Percentiles rank a stretch among this genome's conserved stretches.
These are phyloP conservation scores for Cephalophus harveyi DNA, from an alignment of 2,113 vertebrate species.

Conservation along the genomic window DNA sequence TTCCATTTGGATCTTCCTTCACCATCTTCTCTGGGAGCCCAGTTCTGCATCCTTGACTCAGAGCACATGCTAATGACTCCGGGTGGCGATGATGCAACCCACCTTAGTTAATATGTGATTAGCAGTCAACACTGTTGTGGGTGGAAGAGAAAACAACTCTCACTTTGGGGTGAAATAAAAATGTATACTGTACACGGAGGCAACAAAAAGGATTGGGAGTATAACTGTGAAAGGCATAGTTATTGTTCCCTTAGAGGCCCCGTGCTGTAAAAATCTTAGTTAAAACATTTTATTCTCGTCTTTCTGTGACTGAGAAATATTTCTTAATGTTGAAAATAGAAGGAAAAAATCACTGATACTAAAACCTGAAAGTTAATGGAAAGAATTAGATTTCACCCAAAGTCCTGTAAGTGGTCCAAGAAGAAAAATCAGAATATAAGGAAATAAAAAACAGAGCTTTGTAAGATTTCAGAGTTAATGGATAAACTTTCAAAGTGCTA, in stretches of 20 bases:
- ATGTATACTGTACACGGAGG: neutral
- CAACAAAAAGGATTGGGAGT: neutral
- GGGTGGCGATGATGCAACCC: neutral
- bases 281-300: conserved; percentile 15
- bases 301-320: conserved; percentile 19
- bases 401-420: neutral
- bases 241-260: neutral
- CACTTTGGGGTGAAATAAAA: neutral
- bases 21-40: neutral
- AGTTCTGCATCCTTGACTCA: conserved; percentile 26
- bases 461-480: neutral
- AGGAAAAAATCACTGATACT: neutral
- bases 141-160: conserved; percentile 48
- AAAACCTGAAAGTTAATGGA: neutral
- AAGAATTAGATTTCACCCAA: neutral
- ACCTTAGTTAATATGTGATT: conserved; percentile 62
- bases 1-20: neutral
- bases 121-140: conserved; percentile 7
- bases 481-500: neutral
- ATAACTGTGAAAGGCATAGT: neutral
- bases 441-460: neutral
- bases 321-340: conserved; percentile 32
- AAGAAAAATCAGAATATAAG: neutral
- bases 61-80: conserved; percentile 39
- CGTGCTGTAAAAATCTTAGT: neutral